phyloP scores from a whole-genome alignment of 1,140 invertebrate species.

The Scylla paramamosain region DNA sequence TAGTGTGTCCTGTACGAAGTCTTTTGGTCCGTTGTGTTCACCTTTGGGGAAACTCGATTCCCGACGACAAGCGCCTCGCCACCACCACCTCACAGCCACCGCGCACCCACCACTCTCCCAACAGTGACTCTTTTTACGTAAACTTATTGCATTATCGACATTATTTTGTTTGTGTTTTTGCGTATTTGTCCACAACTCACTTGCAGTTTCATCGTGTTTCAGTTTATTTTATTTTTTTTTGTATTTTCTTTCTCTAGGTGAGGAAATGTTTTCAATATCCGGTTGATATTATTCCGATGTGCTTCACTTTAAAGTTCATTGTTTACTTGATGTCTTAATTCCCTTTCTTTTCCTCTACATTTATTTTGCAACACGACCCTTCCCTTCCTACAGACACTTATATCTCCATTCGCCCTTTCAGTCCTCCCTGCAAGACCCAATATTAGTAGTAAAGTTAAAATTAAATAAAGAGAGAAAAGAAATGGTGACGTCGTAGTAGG shows the following conservation, averaged over 20 bases:
- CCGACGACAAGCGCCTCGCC: neutral
- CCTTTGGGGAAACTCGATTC: neutral
- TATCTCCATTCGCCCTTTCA: neutral
- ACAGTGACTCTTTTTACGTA: neutral
- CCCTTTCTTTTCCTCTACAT: neutral
- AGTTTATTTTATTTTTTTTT: neutral
- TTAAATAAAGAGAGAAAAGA: neutral
- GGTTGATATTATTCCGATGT: neutral
- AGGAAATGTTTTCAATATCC: neutral
- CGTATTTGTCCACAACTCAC: slow-evolving; percentile 8
- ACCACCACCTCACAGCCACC: neutral
- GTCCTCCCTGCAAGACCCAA: neutral
- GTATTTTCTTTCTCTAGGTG: neutral
- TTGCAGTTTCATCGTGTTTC: neutral
- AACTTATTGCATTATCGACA: neutral
- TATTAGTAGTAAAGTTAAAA: too few relatives aligned
- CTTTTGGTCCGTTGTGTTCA: slow-evolving; percentile 3
- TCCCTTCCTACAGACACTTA: neutral
- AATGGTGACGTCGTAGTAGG: neutral
- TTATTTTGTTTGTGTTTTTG: neutral
- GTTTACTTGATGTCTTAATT: neutral
- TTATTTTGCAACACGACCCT: neutral
- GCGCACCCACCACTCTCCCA: neutral
- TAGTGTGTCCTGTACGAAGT: slow-evolving; percentile 1
- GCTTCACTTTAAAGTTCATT: neutral